A percentile compares a stretch with the other conserved stretches of the same genome.
Conservation (phyloP, 30 jellyfish, hydroid and myxozoan genomes). For the Cassiopea xamachana region DNA sequence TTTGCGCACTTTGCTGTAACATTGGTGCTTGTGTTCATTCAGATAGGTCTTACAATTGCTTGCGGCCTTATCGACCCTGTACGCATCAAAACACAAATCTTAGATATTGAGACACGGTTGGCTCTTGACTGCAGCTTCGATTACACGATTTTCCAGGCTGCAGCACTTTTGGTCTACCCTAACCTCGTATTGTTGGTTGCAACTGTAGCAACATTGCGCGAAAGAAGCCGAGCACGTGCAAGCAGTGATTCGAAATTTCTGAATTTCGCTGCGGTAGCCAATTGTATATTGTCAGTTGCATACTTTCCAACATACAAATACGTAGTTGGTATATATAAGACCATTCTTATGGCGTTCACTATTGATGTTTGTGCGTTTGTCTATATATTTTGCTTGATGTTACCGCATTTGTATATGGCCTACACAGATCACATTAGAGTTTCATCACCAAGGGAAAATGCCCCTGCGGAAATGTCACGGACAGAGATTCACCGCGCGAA, state of each 20-base stretch:
- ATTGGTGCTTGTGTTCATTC: constrained; percentile 42
- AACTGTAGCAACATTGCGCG: constrained; percentile 61
- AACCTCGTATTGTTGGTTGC: constrained; percentile 56
- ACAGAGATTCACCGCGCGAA: background rate
- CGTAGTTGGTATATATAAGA: constrained; percentile 71
- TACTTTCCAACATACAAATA: constrained; percentile 65
- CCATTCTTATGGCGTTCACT: constrained; percentile 76
- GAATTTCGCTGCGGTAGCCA: constrained; percentile 73
- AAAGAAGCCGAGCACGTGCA: constrained; percentile 34
- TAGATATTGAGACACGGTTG: constrained; percentile 9
- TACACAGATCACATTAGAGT: constrained; percentile 14
- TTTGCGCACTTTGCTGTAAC: constrained; percentile 44
- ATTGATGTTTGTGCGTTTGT: constrained; percentile 75
- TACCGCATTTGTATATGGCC: constrained; percentile 68
- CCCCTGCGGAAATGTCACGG: background rate
- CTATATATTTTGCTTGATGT: constrained; percentile 71
- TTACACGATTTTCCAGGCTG: constrained; percentile 33
- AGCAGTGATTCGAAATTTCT: constrained; percentile 48
- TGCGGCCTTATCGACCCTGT: constrained; percentile 49
- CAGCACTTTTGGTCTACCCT: constrained; percentile 62
- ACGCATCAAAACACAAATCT: background rate
- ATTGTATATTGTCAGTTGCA: constrained; percentile 80
- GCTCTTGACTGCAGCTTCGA: constrained; percentile 55
- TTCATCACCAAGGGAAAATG: constrained; percentile 44
- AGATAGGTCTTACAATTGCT: constrained; percentile 18